phyloP scores from a whole-genome alignment of 2,797 vertebrate genomes.

The Staurois parvus region DNA sequence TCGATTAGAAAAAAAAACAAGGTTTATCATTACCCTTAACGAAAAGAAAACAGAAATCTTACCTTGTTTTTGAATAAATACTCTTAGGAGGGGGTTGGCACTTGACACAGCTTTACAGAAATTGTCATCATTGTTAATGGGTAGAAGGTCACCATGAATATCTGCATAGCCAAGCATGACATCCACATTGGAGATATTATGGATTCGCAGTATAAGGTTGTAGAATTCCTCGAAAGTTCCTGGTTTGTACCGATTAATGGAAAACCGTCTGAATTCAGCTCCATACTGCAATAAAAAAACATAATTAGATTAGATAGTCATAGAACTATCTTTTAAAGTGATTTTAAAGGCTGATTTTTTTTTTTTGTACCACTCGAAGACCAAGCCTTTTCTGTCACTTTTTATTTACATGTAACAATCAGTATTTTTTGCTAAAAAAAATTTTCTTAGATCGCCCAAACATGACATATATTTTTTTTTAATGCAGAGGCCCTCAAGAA shows the following conservation, averaged over 20 bases:
- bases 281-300: constrained; percentile 84
- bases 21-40: too few relatives aligned
- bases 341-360: too few relatives aligned
- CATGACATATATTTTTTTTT: too few relatives aligned
- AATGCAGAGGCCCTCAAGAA: too few relatives aligned
- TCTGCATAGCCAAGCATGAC: constrained; percentile 97
- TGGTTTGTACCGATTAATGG: constrained; percentile 90
- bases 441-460: too few relatives aligned
- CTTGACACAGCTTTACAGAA: constrained; percentile 96
- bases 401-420: too few relatives aligned
- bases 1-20: too few relatives aligned
- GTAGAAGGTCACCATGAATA: constrained; percentile 94
- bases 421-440: too few relatives aligned
- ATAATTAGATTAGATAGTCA: not conserved
- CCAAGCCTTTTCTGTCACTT: too few relatives aligned
- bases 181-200: constrained; percentile 91
- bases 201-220: constrained; percentile 93
- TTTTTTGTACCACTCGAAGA: too few relatives aligned
- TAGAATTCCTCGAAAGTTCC: constrained; percentile 98
- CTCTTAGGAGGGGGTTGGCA: constrained; percentile 90
- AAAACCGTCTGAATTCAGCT: constrained; percentile 96
- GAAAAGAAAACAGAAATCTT: constrained; percentile 11
- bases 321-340: too few relatives aligned
- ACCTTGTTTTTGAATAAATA: constrained; percentile 99
- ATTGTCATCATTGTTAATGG: constrained; percentile 98